Evolutionary conservation across 2,888 invertebrate species (phyloP).

Genomic region (Erebia palarica): DNA sequence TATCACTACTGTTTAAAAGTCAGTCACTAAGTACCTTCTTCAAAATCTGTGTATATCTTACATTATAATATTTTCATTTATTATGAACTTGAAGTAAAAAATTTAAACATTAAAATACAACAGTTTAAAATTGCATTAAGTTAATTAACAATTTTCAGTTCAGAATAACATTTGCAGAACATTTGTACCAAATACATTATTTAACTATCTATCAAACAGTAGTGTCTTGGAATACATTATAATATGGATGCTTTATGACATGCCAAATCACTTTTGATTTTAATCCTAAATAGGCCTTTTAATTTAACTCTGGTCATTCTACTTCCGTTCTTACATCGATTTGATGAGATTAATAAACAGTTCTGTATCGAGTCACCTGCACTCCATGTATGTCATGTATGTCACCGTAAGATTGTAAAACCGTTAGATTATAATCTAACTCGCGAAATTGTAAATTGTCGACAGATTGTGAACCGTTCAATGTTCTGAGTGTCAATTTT

Average conservation of each 20-base stretch:
- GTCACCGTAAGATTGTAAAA: no score
- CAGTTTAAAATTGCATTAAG: conserved; percentile 48
- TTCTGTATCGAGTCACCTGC: neutral
- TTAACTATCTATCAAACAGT: conserved; percentile 48
- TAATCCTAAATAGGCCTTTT: no score
- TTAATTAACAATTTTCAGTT: conserved; percentile 31
- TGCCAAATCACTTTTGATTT: neutral
- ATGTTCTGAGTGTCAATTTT: no score
- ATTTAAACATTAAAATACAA: conserved; percentile 41
- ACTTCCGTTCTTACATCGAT: neutral
- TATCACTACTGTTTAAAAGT: conserved; percentile 52
- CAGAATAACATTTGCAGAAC: conserved; percentile 40
- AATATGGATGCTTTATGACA: conserved; percentile 4
- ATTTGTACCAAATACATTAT: conserved; percentile 39
- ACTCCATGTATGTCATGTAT: no score
- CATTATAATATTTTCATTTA: conserved; percentile 31
- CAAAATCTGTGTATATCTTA: conserved; percentile 19
- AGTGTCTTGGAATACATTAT: conserved; percentile 33
- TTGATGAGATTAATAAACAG: neutral
- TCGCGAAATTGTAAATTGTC: no score
- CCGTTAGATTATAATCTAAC: no score
- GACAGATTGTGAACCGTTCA: no score
- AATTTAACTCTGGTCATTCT: neutral
- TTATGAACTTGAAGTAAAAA: conserved; percentile 36
- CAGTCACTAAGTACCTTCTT: conserved; percentile 45